Evolutionary conservation across 2,113 vertebrate genomes (phyloP), one percentile per base, ranked within the genome.

Genomic region (Morone chrysops): DNA sequence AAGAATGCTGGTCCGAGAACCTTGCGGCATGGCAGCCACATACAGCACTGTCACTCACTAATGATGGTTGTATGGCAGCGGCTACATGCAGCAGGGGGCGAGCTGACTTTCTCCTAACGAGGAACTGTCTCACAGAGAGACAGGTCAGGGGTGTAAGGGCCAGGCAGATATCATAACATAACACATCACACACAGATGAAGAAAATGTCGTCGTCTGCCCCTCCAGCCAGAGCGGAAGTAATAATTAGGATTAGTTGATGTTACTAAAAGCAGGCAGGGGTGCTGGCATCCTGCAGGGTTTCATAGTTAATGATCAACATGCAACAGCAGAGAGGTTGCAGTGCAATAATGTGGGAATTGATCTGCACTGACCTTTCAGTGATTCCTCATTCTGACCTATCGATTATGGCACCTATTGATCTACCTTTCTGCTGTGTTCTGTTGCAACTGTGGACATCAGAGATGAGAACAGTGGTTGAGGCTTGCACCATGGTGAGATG

Each of bases 211-310:
- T 81, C 11, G 14, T 69, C 68, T 60, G 69, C 75, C 83, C 72
- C 90, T 83, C 75, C 70, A 77, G 78, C 78, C 70, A 47, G 75
- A 92, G 86, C 62, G 18, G 78, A 90, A 83, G 84, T 89, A 93
- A 94, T 94, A 90, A 94, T 87, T 80, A 75, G 91, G 92, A 93
- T 94, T 92, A 91, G 88, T 45, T 77, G 89, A 89, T 81, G 78
- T 87, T 89, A 84, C 92, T 83, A 72, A 89, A 89, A 83, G 80
- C 54, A 70, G 78, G 78, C 63, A 66, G 87, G 81, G 88, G 82
- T 66, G 75, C 67, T 25, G 66, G 59, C 69, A 53, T 73, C 88
- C 85, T 31, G 85, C 73, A 36, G 92, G 41, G 76, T 89, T 78
- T 83, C 83, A 43, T 86, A 71, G 91, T 79, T 71, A 90, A 86